Conservation (phyloP, 2,888 invertebrate species). For the Nomada lathburiana region DNA sequence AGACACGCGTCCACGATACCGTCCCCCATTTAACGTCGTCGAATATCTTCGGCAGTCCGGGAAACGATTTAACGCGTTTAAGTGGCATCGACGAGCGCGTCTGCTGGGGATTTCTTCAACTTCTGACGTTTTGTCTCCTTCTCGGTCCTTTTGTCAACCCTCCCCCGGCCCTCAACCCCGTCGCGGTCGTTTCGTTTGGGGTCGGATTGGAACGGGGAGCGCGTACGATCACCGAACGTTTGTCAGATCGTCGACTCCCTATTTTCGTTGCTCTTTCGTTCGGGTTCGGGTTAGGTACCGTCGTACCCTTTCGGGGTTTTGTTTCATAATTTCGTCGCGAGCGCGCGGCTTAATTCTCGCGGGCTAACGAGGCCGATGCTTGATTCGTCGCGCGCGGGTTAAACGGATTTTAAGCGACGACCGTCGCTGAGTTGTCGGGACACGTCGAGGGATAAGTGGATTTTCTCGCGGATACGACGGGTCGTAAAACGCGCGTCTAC, state of each 20-base stretch:
- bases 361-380: conserved; percentile 59
- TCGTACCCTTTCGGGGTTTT: not conserved
- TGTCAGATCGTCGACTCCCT: not conserved
- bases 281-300: not conserved
- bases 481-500: conserved; percentile 42
- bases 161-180: too few relatives aligned
- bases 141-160: not conserved
- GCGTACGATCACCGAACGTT: conserved; percentile 19
- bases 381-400: conserved; percentile 56
- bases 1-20: conserved; percentile 52
- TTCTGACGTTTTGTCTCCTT: conserved; percentile 12
- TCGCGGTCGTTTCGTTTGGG: too few relatives aligned
- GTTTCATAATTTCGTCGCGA: conserved; percentile 47
- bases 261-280: too few relatives aligned
- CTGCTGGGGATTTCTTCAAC: conserved; percentile 18
- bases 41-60: conserved; percentile 37
- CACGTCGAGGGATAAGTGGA: conserved; percentile 60
- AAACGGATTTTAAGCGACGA: conserved; percentile 63
- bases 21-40: not conserved
- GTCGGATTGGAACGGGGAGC: not conserved
- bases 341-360: conserved; percentile 44
- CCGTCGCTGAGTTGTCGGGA: conserved; percentile 55
- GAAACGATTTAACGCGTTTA: conserved; percentile 47
- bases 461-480: conserved; percentile 48
- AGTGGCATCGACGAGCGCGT: conserved; percentile 46